phyloP scores from a whole-genome alignment of 1,140 invertebrate genomes.

The Zaprionus ornatus region DNA sequence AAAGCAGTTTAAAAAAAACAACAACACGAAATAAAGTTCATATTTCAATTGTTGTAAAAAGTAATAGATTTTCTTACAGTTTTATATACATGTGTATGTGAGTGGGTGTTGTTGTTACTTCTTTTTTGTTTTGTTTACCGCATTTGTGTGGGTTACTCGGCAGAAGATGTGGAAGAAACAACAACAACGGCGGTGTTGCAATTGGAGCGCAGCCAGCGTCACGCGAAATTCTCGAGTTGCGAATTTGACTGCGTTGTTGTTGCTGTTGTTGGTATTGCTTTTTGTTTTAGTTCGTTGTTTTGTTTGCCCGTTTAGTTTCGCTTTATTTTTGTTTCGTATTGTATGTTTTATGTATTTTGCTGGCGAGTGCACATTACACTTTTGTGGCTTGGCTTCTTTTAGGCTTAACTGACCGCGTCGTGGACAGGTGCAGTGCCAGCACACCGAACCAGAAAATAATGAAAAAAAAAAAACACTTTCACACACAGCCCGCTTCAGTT shows the following conservation, averaged over 20 bases:
- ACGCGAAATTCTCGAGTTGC: constrained; percentile 62
- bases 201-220: constrained; percentile 46
- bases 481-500: constrained; percentile 5
- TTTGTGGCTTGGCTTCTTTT: constrained; percentile 68
- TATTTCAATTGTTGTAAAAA: constrained; percentile 5
- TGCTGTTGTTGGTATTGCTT: constrained; percentile 14
- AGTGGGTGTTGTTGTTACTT: constrained; percentile 7
- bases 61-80: constrained; percentile 3
- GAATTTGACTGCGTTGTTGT: constrained; percentile 26
- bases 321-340: constrained; percentile 15
- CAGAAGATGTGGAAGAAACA: constrained; percentile 36
- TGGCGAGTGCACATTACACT: constrained; percentile 74
- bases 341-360: constrained; percentile 11
- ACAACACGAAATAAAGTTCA: background rate
- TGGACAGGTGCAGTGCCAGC: constrained; percentile 56
- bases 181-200: constrained; percentile 31
- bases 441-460: constrained; percentile 4
- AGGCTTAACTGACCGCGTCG: constrained; percentile 43
- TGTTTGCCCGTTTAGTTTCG: constrained; percentile 23
- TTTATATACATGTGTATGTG: constrained; percentile 4
- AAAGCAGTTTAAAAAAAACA: background rate
- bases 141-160: constrained; percentile 70
- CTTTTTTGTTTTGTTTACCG: constrained; percentile 51
- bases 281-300: constrained; percentile 27
- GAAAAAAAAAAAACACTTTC: background rate